Evolutionary conservation across 2,888 invertebrate genomes (phyloP).

Genomic region (Cephus nigrinus): DNA sequence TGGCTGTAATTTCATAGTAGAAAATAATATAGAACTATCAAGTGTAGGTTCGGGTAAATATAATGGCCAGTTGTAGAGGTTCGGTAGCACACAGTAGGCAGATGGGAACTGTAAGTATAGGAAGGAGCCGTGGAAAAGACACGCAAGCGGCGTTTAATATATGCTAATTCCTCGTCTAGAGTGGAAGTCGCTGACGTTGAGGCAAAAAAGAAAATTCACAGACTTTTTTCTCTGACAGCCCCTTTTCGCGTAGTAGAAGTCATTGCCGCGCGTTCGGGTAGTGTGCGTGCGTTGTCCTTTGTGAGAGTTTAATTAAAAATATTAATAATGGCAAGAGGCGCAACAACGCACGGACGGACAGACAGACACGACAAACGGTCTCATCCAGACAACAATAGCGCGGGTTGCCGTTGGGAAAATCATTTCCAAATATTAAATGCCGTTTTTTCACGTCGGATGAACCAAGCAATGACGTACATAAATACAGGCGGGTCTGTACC

Average conservation of each 20-base stretch:
- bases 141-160: background rate
- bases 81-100: background rate
- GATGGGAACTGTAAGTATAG: background rate
- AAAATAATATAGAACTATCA: background rate
- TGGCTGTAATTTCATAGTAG: background rate
- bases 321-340: slow-evolving; percentile 50
- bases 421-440: slow-evolving; percentile 44
- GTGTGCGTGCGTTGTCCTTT: slow-evolving; percentile 37
- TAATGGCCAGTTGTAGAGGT: background rate
- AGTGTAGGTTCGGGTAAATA: background rate
- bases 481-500: background rate
- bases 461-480: slow-evolving; percentile 6
- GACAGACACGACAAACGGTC: slow-evolving; percentile 25
- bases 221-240: background rate
- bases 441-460: slow-evolving; percentile 9
- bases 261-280: background rate
- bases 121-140: background rate
- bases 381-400: slow-evolving; percentile 32
- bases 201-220: background rate
- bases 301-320: slow-evolving; percentile 59
- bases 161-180: background rate
- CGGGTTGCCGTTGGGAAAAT: slow-evolving; percentile 3
- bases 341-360: slow-evolving; percentile 19
- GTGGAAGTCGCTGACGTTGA: background rate
- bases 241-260: background rate